Evolutionary conservation across 2,113 vertebrate genomes (phyloP).

Genomic region (Zosterops pallidus): DNA sequence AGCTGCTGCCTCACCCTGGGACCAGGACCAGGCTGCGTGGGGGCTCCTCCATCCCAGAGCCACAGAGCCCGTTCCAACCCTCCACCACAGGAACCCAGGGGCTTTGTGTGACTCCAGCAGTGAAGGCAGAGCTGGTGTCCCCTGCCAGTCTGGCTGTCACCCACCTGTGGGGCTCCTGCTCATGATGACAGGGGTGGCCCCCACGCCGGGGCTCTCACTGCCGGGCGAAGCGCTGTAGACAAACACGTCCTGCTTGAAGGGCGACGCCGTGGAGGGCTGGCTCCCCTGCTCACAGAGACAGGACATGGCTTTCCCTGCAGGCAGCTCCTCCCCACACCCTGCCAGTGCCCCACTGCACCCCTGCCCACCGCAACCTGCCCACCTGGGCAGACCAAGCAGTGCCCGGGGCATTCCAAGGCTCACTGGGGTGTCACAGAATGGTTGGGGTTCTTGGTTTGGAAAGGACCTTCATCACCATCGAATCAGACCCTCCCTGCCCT

Average conservation of each 20-base stretch:
- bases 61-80: fast-evolving
- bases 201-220: constrained; percentile 75
- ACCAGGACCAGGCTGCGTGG: fast-evolving
- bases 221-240: constrained; percentile 76
- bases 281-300: constrained; percentile 69
- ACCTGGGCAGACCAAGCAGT: fast-evolving
- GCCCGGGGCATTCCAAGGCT: background rate
- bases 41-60: background rate
- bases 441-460: background rate
- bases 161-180: constrained; percentile 91
- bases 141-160: background rate
- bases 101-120: background rate
- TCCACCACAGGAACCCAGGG: fast-evolving
- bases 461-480: background rate
- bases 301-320: background rate
- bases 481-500: background rate
- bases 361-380: fast-evolving
- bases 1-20: fast-evolving
- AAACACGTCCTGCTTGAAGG: constrained; percentile 83
- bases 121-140: fast-evolving
- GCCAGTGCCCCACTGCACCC: fast-evolving
- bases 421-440: background rate
- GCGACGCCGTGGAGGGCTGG: constrained; percentile 79
- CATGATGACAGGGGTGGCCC: constrained; percentile 83
- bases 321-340: fast-evolving